phyloP scores from a whole-genome alignment of 2,888 invertebrate species.

The Oscheius sp. region DNA sequence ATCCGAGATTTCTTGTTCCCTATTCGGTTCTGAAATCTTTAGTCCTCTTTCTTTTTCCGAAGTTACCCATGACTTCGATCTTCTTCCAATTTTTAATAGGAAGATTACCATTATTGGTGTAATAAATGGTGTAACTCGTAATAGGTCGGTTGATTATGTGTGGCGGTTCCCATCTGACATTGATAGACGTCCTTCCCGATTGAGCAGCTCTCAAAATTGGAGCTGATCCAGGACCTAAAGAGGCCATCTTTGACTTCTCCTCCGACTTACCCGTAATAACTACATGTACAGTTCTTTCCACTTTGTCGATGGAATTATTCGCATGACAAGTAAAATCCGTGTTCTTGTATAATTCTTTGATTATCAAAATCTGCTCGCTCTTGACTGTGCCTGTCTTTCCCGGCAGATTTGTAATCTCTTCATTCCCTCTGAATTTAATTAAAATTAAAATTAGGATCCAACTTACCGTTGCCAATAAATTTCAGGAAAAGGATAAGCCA shows the following conservation, averaged over 20 bases:
- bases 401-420: slow-evolving; percentile 45
- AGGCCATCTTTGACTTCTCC: not conserved
- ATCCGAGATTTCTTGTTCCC: slow-evolving; percentile 61
- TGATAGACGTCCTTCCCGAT: slow-evolving; percentile 57
- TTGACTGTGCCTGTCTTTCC: slow-evolving; percentile 40
- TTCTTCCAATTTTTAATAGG: slow-evolving; percentile 70
- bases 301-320: slow-evolving; percentile 63
- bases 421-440: slow-evolving; percentile 44
- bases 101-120: slow-evolving; percentile 69
- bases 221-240: slow-evolving; percentile 67
- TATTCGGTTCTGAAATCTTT: slow-evolving; percentile 59
- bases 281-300: slow-evolving; percentile 62
- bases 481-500: slow-evolving; percentile 71
- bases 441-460: not conserved
- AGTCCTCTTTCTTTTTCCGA: not conserved
- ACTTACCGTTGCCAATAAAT: slow-evolving; percentile 68
- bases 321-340: slow-evolving; percentile 69
- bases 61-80: slow-evolving; percentile 59
- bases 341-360: slow-evolving; percentile 69
- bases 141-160: slow-evolving; percentile 69
- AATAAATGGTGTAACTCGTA: slow-evolving; percentile 71
- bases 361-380: slow-evolving; percentile 63
- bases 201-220: slow-evolving; percentile 63
- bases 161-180: slow-evolving; percentile 69
- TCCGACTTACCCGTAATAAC: slow-evolving; percentile 58